phyloP scores from a whole-genome alignment of 2,797 vertebrate species.

The Hydrolagus colliei region DNA sequence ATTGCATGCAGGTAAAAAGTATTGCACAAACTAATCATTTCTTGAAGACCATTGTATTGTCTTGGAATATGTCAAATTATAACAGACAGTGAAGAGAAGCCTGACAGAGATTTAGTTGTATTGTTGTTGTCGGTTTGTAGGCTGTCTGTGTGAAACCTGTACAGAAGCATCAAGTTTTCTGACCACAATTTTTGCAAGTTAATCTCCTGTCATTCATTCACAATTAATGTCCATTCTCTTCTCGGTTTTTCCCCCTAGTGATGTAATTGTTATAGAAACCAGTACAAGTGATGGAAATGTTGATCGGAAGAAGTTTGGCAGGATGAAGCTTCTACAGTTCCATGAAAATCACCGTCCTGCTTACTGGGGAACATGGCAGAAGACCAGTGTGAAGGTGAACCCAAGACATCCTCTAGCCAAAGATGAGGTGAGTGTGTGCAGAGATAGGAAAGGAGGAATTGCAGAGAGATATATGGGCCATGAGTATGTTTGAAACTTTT shows the following conservation, averaged over 20 bases:
- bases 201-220: neutral
- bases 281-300: conserved; percentile 56
- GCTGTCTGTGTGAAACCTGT: neutral
- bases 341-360: conserved; percentile 88
- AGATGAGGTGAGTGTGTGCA: conserved; percentile 64
- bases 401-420: conserved; percentile 71
- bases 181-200: neutral
- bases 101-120: too few relatives aligned
- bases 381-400: conserved; percentile 60
- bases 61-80: neutral
- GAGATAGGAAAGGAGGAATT: neutral
- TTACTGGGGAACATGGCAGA: conserved; percentile 95
- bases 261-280: conserved; percentile 56
- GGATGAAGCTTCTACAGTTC: conserved; percentile 92
- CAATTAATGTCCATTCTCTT: neutral
- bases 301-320: conserved; percentile 67
- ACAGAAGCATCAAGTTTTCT: neutral
- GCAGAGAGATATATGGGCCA: neutral
- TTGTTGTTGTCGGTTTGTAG: neutral
- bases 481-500: neutral
- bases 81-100: neutral
- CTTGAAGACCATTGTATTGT: neutral
- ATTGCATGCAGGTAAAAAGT: conserved; percentile 22
- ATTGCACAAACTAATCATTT: neutral
- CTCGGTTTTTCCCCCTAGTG: conserved; percentile 48